These are phyloP conservation scores for Pinctada fucata DNA, from an alignment of 2,888 invertebrate genomes.

Conservation along the genomic window DNA sequence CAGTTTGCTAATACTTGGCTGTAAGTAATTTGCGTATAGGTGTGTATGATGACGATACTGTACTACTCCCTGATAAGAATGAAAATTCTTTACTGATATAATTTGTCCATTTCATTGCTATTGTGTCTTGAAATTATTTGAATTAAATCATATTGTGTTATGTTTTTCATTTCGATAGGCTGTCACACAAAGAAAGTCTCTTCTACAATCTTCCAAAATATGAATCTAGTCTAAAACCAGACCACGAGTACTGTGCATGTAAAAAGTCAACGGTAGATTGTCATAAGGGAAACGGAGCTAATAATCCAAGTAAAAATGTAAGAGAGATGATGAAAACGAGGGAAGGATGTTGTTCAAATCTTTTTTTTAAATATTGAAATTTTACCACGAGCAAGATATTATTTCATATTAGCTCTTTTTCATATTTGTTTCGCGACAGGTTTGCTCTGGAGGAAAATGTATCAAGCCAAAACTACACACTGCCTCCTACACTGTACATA, in stretches of 20 bases:
- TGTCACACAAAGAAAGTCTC: conserved; percentile 12
- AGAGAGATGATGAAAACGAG: too few relatives aligned
- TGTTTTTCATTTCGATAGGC: not conserved
- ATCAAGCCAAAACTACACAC: not conserved
- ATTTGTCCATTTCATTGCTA: too few relatives aligned
- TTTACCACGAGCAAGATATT: too few relatives aligned
- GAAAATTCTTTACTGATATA: too few relatives aligned
- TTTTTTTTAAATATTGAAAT: too few relatives aligned
- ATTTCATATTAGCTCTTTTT: too few relatives aligned
- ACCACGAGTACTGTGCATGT: conserved; percentile 29
- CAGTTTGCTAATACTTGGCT: not conserved
- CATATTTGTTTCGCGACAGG: not conserved
- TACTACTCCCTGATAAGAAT: too few relatives aligned
- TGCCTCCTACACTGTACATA: too few relatives aligned
- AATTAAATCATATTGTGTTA: not conserved
- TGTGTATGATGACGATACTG: too few relatives aligned
- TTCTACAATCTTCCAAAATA: conserved; percentile 23
- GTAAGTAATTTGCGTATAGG: not conserved
- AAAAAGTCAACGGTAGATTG: conserved; percentile 15
- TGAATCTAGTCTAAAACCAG: conserved; percentile 9
- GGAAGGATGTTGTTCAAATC: too few relatives aligned
- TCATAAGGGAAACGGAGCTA: conserved; percentile 32
- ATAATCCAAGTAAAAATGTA: conserved; percentile 28
- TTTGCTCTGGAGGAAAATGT: not conserved
- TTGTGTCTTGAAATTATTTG: too few relatives aligned